Evolutionary conservation across 2,797 vertebrate species (phyloP), one percentile per base, ranked within the genome.

Genomic region (Hyperoplus immaculatus): DNA sequence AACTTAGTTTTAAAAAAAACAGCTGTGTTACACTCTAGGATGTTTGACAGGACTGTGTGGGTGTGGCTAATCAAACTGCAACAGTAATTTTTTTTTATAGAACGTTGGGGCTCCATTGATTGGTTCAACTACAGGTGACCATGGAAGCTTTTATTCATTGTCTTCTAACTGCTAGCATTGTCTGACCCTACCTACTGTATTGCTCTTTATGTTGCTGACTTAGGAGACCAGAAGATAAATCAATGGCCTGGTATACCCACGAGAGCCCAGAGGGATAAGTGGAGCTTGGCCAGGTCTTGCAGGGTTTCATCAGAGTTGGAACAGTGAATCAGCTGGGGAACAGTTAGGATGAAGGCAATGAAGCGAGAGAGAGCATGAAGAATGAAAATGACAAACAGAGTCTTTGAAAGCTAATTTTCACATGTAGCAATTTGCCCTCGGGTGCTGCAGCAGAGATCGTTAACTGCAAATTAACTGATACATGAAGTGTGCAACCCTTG

Each of bases 111-210:
- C 3, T 29, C 29, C 29, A 29, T 2, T 29, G 29, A 29, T 29
- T 43, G 42, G 42, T 43, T 10, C 42, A 43, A 6, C 6, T 7
- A 43, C 8, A 9, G 36, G 9, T 42, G 29, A 21, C 4, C 14
- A 16, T 42, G 53, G 75, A 72, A 38, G 81, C 66, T 71, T 69
- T 62, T 72, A 68, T 79, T 82, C 77, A 75, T 85, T 84, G 77
- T 90, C 87, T 81, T 90, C 69, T 75, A 86, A 87, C 67, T 63
- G 74, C 18, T 88, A 93, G 93, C 80, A 94, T 91, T 62, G 63
- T 12, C 58, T 78, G 87, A 87, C 80, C 78, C 69, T n/a, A 64
- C 46, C 47, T 77, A 29, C 29, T 29, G 29, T 29, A 29, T 14
- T 70, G 79, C 65, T 63, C 82, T 87, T 78, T 75, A 75, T 89